Evolutionary conservation across 2,888 invertebrate genomes (phyloP).

Genomic region (Zelleria hepariella): DNA sequence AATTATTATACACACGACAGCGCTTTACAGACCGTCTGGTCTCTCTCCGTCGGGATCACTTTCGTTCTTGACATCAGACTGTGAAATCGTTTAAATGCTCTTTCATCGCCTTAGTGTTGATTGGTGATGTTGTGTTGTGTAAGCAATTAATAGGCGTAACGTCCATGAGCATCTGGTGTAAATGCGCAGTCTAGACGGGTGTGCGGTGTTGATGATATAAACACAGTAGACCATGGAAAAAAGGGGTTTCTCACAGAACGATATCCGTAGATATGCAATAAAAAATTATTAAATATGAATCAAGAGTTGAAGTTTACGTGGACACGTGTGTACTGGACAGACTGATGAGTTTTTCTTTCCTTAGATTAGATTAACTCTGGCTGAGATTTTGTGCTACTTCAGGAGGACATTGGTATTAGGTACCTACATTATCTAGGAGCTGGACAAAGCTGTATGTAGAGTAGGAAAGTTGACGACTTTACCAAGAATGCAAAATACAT

Average conservation of each 20-base stretch:
- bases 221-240: slow-evolving; percentile 19
- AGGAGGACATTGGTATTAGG: no score
- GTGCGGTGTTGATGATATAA: slow-evolving; percentile 15
- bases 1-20: slow-evolving; percentile 4
- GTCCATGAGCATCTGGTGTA: slow-evolving; percentile 26
- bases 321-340: no score
- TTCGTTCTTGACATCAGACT: slow-evolving; percentile 38
- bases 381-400: no score
- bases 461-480: no score
- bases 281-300: no score
- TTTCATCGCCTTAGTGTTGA: slow-evolving; percentile 31
- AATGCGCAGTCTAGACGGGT: slow-evolving; percentile 41
- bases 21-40: slow-evolving; percentile 20
- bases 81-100: slow-evolving; percentile 43
- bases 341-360: no score
- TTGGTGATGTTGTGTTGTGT: slow-evolving; percentile 41
- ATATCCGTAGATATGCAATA: no score
- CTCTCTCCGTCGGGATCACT: slow-evolving; percentile 43
- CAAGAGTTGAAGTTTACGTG: no score
- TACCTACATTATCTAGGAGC: no score
- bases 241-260: neutral
- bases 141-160: slow-evolving; percentile 25
- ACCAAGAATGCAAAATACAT: no score
- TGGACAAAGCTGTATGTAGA: no score
- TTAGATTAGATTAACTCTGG: no score